Evolutionary conservation across 2,113 vertebrate species (phyloP).

Genomic region (Callipepla squamata): DNA sequence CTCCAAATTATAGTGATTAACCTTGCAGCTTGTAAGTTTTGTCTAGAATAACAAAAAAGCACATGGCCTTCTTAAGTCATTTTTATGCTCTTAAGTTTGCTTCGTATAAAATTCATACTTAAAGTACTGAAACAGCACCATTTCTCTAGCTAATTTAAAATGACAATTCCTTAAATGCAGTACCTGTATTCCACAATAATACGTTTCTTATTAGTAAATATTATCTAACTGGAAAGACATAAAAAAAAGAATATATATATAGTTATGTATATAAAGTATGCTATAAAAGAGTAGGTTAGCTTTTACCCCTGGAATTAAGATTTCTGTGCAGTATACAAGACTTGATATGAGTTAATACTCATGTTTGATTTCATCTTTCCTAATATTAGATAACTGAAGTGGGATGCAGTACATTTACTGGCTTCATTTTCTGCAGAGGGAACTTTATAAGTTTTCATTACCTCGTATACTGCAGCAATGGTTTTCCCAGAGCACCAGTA

Average conservation of each 20-base stretch:
- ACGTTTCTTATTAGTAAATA: not conserved
- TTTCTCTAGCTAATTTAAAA: not conserved
- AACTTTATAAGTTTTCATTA: not conserved
- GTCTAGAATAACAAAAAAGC: not conserved
- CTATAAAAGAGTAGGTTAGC: not conserved
- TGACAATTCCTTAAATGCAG: not conserved
- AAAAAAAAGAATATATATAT: not conserved
- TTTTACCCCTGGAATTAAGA: not conserved
- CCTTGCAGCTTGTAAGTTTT: constrained; percentile 11
- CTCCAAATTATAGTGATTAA: constrained; percentile 44
- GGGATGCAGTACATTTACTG: not conserved
- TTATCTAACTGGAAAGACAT: not conserved
- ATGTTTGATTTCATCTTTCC: not conserved
- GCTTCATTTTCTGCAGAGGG: not conserved
- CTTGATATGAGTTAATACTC: not conserved
- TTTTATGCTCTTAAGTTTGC: not conserved
- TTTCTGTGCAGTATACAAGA: not conserved
- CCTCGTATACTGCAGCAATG: fast-evolving
- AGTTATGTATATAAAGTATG: not conserved
- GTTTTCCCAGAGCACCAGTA: not conserved
- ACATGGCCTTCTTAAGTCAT: not conserved
- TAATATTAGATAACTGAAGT: not conserved
- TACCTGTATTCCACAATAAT: not conserved
- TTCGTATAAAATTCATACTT: not conserved
- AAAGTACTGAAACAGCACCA: fast-evolving